phyloP scores from a whole-genome alignment of 2,113 vertebrate genomes.

The Ondatra zibethicus region DNA sequence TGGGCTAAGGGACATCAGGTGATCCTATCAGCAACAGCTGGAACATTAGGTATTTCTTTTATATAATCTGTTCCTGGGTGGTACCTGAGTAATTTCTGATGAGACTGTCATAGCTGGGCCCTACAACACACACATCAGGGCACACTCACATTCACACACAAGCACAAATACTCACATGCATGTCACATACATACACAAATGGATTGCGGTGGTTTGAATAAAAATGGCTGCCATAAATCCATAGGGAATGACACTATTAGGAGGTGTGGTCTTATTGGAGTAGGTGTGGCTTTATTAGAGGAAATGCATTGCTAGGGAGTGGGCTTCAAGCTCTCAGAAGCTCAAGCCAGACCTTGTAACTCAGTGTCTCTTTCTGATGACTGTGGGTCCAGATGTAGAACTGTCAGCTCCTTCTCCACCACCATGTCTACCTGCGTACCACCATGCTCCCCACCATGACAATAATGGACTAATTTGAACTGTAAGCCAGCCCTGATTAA shows the following conservation, averaged over 20 bases:
- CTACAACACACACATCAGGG: neutral
- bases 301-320: neutral
- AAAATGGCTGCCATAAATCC: neutral
- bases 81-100: too few relatives aligned
- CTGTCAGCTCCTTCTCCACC: neutral
- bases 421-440: neutral
- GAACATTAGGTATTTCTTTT: too few relatives aligned
- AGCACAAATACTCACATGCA: neutral
- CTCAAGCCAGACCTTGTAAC: neutral
- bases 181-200: neutral
- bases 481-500: neutral
- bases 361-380: neutral
- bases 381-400: neutral
- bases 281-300: neutral
- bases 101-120: too few relatives aligned
- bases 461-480: neutral
- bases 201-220: neutral
- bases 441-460: neutral
- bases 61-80: too few relatives aligned
- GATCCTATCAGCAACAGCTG: too few relatives aligned
- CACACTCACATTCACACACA: neutral
- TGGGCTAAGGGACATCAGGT: too few relatives aligned
- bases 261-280: neutral
- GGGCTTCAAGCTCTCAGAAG: neutral
- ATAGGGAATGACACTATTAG: neutral